Conservation (phyloP, 1,140 invertebrate genomes). For the Formica selysi region DNA sequence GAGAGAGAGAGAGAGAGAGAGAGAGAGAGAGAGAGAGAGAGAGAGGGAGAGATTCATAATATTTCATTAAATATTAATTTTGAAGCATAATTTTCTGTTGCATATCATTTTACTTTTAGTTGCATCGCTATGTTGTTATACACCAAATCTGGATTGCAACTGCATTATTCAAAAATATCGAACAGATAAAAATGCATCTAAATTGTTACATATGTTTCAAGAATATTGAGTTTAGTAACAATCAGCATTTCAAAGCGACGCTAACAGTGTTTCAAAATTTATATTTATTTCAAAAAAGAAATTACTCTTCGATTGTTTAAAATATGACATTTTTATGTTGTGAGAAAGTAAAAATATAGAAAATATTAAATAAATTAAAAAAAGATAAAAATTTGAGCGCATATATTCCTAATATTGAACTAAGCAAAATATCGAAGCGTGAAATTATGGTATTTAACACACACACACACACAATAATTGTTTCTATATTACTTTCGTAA, state of each 20-base stretch:
- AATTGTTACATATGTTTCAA: background rate
- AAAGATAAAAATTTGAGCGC: background rate
- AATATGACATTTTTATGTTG: background rate
- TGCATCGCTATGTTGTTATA: background rate
- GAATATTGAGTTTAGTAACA: background rate
- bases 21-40: no score
- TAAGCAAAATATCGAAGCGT: slow-evolving; percentile 2
- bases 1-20: no score
- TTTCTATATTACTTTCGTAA: slow-evolving; percentile 11
- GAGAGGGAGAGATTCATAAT: no score
- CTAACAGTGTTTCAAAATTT: background rate
- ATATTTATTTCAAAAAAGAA: background rate
- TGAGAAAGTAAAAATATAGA: background rate
- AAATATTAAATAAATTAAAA: background rate
- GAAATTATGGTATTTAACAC: background rate
- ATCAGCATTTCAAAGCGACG: background rate
- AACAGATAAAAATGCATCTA: background rate
- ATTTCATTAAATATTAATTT: slow-evolving; percentile 4
- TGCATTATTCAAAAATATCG: background rate
- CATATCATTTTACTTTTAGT: background rate
- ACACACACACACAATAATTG: background rate
- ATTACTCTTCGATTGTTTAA: background rate
- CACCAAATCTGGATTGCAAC: background rate
- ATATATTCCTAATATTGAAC: background rate
- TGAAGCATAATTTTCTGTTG: background rate